Evolutionary conservation across 2,888 invertebrate species (phyloP).

Genomic region (Gastrophysa polygoni): DNA sequence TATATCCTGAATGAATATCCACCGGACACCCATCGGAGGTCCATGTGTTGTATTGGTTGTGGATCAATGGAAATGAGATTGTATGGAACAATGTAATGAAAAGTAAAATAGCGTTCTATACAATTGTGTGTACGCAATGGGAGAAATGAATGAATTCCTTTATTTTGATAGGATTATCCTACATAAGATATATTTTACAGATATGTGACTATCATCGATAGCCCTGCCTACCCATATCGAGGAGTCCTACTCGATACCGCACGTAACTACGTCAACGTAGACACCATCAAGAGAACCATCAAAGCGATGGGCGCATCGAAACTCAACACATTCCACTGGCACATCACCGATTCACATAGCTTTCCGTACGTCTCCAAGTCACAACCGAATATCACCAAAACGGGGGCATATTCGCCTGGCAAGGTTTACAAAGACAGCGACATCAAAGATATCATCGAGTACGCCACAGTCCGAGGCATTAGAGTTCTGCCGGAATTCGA

Average conservation of each 20-base stretch:
- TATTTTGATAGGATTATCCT: not conserved
- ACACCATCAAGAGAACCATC: constrained; percentile 74
- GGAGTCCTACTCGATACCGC: constrained; percentile 80
- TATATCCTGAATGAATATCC: no score
- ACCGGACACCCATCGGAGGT: no score
- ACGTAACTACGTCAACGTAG: constrained; percentile 81
- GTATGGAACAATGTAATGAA: no score
- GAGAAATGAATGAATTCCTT: no score
- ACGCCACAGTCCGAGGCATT: constrained; percentile 67
- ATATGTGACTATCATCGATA: constrained; percentile 71
- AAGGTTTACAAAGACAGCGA: constrained; percentile 66
- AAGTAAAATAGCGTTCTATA: no score
- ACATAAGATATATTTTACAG: constrained; percentile 45
- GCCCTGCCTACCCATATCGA: constrained; percentile 85
- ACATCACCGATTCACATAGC: constrained; percentile 91
- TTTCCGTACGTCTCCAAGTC: constrained; percentile 84
- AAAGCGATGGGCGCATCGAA: constrained; percentile 92
- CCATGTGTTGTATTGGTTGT: no score
- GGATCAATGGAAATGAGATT: no score
- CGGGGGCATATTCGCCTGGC: constrained; percentile 79
- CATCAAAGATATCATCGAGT: constrained; percentile 39
- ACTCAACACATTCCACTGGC: constrained; percentile 94
- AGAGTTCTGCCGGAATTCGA: constrained; percentile 91
- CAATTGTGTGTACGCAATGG: not conserved
- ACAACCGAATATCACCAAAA: constrained; percentile 72